These are phyloP conservation scores for Aurelia aurita DNA, from an alignment of 30 jellyfish, hydroid and myxozoan species.

Conservation along the genomic window DNA sequence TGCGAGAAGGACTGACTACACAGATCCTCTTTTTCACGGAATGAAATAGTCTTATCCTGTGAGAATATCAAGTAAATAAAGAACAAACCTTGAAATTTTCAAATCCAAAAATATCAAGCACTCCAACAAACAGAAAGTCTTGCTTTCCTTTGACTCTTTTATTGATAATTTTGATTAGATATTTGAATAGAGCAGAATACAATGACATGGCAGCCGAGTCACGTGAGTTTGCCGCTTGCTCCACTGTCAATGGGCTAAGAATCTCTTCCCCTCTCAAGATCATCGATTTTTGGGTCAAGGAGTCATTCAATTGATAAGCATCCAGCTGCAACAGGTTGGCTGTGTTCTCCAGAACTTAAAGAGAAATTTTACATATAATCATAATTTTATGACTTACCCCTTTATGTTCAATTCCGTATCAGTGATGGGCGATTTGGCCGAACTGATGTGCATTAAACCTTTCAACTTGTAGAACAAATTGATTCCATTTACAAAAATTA, in stretches of 20 bases:
- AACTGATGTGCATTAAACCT: too few species aligned
- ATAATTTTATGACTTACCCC: not conserved
- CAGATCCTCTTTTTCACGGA: too few species aligned
- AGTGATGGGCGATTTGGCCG: too few species aligned
- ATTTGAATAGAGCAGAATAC: conserved; percentile 88
- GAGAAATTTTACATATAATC: not conserved
- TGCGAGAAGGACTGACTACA: too few species aligned
- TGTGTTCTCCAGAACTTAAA: conserved; percentile 82
- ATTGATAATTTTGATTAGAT: conserved; percentile 83
- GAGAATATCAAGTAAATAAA: not conserved
- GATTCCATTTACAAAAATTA: too few species aligned
- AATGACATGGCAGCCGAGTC: conserved; percentile 96
- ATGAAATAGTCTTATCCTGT: not conserved
- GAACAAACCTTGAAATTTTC: conserved; percentile 91
- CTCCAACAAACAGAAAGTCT: conserved; percentile 79
- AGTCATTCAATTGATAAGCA: conserved; percentile 80
- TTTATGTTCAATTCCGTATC: too few species aligned
- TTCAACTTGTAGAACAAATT: too few species aligned
- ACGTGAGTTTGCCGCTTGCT: conserved; percentile 91
- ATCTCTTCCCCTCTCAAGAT: conserved; percentile 92
- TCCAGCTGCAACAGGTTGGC: conserved; percentile 90
- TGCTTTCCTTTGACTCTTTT: conserved; percentile 70
- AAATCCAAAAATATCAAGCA: conserved; percentile 93
- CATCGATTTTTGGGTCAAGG: conserved; percentile 94
- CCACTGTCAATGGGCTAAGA: conserved; percentile 94